A percentile compares a stretch with the other conserved stretches of the same genome.
These are phyloP conservation scores for Megalurothrips usitatus DNA, from an alignment of 2,888 invertebrate species.

Conservation along the genomic window DNA sequence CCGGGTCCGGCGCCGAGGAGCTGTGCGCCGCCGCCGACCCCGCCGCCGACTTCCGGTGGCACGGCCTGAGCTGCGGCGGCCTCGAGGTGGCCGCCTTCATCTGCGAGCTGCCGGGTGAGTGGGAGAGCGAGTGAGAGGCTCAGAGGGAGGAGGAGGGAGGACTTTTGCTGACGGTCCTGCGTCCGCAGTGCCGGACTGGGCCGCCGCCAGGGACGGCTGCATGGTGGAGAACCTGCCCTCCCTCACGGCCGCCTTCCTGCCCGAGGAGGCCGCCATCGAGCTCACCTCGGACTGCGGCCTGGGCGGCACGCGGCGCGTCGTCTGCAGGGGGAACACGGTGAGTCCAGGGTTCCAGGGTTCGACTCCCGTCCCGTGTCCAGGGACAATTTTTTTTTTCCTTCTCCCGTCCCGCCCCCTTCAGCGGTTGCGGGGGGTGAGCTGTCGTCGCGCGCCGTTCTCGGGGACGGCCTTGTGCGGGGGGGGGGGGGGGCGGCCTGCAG, in stretches of 20 bases:
- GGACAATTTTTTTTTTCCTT: too few species aligned
- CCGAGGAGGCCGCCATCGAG: constrained; percentile 68
- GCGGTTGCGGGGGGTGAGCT: too few species aligned
- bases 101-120: constrained; percentile 70
- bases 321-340: constrained; percentile 72
- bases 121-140: too few species aligned
- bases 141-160: too few species aligned
- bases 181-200: constrained; percentile 68
- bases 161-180: constrained; percentile 33
- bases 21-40: constrained; percentile 73
- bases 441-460: too few species aligned
- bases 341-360: constrained; percentile 40
- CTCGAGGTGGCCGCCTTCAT: constrained; percentile 73
- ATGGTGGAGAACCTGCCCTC: constrained; percentile 68
- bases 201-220: constrained; percentile 59
- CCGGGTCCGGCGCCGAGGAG: constrained; percentile 58
- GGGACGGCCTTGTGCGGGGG: background rate
- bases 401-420: too few species aligned
- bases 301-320: constrained; percentile 65
- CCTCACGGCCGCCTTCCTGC: constrained; percentile 67
- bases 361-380: too few species aligned
- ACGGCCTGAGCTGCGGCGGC: constrained; percentile 67
- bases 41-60: constrained; percentile 72
- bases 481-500: background rate
- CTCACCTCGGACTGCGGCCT: constrained; percentile 70